Evolutionary conservation across 2,113 vertebrate genomes (phyloP), one percentile per base, ranked within the genome.

Genomic region (Microcebus murinus): DNA sequence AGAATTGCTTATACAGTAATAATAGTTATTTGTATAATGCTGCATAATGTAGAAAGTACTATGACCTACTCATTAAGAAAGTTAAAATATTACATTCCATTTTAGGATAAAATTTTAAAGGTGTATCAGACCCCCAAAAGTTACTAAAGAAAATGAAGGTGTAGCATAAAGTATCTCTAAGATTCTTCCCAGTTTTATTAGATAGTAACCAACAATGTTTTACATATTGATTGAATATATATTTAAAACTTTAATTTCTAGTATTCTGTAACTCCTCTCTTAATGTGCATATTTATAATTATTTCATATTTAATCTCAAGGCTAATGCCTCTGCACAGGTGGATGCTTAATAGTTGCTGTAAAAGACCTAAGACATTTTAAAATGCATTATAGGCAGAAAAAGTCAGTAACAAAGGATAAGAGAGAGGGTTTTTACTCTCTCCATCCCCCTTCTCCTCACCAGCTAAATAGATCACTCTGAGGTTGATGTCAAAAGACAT

Each of bases 51-150:
- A 67, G 2, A 68, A 86, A 63, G 23, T 82, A 23, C 14, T 67
- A 82, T 91, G 4, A 86, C 7, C 4, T 45, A 45, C 45, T 93
- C 48, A 85, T 25, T 92, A 68, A 45, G 18, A 34, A 84, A 87
- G 87, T 61, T 68, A 86, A 79, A 96, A 92, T 70, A 84, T 39
- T 80, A 79, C 4, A 65, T 70, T 89, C 25, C 87, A 29, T 87
- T 79, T 90, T 88, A 79, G 31, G 15, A 87, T 82, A 93, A 90
- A 84, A 76, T 96, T 89, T 84, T 63, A 84, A 92, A 76, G 31
- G 79, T 70, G 71, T 6, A 36, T 71, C 34, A 96, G 21, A 4
- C 3, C 3, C 55, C 3, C 90, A 91, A 52, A 94, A 63, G 8
- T 70, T 76, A 55, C 70, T 84, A 39, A 39, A 86, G 63, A 50